phyloP scores from a whole-genome alignment of 2,888 invertebrate genomes.

The Furcula furcula region DNA sequence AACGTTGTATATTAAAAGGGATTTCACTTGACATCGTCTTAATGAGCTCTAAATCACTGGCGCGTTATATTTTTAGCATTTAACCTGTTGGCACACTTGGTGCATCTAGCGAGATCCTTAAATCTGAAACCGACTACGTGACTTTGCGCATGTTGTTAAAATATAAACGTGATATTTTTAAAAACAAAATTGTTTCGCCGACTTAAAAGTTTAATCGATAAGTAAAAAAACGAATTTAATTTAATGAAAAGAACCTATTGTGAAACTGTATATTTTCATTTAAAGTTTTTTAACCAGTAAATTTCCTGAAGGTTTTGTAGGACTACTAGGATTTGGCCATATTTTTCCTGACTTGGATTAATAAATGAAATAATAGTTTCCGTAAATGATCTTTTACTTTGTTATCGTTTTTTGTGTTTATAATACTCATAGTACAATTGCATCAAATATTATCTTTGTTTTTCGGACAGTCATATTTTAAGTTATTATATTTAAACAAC shows the following conservation, averaged over 20 bases:
- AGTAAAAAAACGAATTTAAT: not conserved
- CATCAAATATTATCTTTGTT: too few relatives aligned
- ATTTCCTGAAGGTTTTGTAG: too few relatives aligned
- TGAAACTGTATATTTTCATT: not conserved
- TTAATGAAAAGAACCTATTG: too few relatives aligned
- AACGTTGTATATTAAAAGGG: not conserved
- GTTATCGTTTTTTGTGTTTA: too few relatives aligned
- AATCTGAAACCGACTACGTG: not conserved
- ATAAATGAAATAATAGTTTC: too few relatives aligned
- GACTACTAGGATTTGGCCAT: too few relatives aligned
- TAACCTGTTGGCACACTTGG: not conserved
- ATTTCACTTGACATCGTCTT: not conserved
- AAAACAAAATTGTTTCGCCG: not conserved
- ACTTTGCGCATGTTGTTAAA: not conserved
- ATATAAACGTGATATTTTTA: not conserved
- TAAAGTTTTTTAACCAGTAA: too few relatives aligned
- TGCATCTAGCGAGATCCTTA: not conserved
- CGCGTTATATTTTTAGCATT: not conserved
- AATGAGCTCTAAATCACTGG: not conserved
- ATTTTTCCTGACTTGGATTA: too few relatives aligned
- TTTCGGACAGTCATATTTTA: too few relatives aligned
- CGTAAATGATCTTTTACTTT: too few relatives aligned
- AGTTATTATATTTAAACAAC: too few relatives aligned
- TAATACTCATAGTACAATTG: too few relatives aligned
- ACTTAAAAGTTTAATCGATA: not conserved